These are phyloP conservation scores for Lophochroa leadbeateri DNA, from an alignment of 2,113 vertebrate genomes.

Conservation along the genomic window DNA sequence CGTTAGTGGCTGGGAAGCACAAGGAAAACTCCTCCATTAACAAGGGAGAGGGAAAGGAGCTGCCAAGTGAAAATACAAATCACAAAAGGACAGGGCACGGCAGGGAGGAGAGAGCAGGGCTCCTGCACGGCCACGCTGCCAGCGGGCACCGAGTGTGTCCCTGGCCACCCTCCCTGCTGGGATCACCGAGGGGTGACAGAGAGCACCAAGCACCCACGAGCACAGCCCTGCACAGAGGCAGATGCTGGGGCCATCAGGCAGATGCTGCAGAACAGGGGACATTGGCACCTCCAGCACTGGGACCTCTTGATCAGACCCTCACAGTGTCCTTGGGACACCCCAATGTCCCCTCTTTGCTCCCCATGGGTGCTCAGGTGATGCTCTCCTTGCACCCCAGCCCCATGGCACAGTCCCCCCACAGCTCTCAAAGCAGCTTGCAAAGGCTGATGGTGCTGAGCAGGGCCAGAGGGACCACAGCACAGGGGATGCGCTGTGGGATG, in stretches of 20 bases:
- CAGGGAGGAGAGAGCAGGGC: background rate
- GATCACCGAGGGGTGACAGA: background rate
- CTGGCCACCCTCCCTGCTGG: background rate
- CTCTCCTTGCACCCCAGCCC: background rate
- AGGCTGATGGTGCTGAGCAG: background rate
- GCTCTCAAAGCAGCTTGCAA: background rate
- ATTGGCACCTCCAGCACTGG: rapidly evolving
- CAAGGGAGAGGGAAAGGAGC: background rate
- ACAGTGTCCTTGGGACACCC: background rate
- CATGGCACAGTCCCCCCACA: rapidly evolving
- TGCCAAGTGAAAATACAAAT: background rate
- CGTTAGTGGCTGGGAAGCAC: background rate
- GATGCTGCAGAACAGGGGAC: rapidly evolving
- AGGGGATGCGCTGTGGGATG: rapidly evolving
- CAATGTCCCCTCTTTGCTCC: background rate
- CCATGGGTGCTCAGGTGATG: background rate
- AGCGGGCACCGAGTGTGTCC: rapidly evolving
- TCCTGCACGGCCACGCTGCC: background rate
- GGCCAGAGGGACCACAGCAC: rapidly evolving
- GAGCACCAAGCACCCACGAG: rapidly evolving
- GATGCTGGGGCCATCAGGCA: background rate
- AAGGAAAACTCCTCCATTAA: background rate
- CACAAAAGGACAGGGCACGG: background rate
- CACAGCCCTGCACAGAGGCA: rapidly evolving
- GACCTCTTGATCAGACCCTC: background rate